Base-by-base conservation (phyloP, 2,797 vertebrate species). In the Gambusia yucatana region DNA sequence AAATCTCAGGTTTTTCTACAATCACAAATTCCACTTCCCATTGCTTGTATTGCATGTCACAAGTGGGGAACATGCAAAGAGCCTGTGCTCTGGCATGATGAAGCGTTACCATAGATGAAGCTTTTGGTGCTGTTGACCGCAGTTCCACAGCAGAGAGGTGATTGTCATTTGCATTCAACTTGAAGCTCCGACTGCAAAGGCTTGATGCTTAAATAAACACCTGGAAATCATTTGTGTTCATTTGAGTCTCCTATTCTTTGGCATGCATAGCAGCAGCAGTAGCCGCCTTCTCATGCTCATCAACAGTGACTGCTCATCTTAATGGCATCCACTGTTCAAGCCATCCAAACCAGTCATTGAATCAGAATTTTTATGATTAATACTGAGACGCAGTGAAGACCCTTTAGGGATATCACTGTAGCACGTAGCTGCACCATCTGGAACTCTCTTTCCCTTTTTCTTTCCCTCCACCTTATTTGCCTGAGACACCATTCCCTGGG, bases 141-240 rank as follows among this genome's bases (percentile, higher is more conserved):
- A 87, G 63, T 75, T 90, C 83, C 84, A 72, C 83, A 87, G 82
- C 71, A 33, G 85, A 85, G 86, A 93, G 92, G 89, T 93, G 92
- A 93, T 90, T 87, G 75, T 87, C 73, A 94, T 96, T 96, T 96
- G 95, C 95, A 96, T 96, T 76, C 43, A 59, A 90, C 90, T 87
- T 89, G 89, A 93, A 81, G 89, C 89, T 86, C 85, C n/a, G 52
- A 89, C 86, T 88, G 76, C 80, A 65, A 87, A 84, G 86, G 91
- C 88, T 75, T 28, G 48, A 77, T 14, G 76, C 92, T 84, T 94
- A 90, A 88, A 92, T 88, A 93, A 95, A 95, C 95, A 95, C 91
- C 84, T 84, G 81, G 83, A 92, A 85, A 90, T 93, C 86, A 90
- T 95, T 93, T 94, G 93, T 92, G 90, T 92, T 94, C 88, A 94